Base-by-base conservation (phyloP, 2,113 vertebrate species). In the Maylandia zebra region DNA sequence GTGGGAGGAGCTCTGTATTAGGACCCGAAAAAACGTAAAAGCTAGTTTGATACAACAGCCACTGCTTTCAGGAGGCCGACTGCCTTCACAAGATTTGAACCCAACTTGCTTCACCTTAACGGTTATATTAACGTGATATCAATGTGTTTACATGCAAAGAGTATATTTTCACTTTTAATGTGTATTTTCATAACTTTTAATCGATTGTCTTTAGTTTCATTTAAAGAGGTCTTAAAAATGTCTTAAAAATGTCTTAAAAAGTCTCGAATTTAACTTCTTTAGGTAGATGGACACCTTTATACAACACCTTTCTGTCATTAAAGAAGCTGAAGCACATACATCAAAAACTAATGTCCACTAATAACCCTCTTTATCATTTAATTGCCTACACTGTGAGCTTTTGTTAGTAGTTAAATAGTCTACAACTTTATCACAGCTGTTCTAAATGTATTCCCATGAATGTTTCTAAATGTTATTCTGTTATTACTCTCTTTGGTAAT, bases 301-400 rank as follows among this genome's bases (percentile, higher is more conserved):
- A 30, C 6, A 8, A 12, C 10, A 57, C 50, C 38, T 84, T 83
- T 36, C 53, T 81, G n/a, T 66, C 10, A n/a, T 50, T 43, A 38
- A 38, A 69, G 34, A 69, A 69, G 61, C 61, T 69, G 14, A 69
- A 87, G 80, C 78, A 55, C 66, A 89, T 50, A 32, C 34, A 81
- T 52, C 11, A 34, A 86, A 88, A 88, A 83, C 59, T 69, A 11
- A 83, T 87, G 91, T 66, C 64, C 69, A 41, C 74, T 91, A 91
- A 91, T 85, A 88, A 76, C 64, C 56, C 79, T 89, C 78, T 56
- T 90, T 84, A 90, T 91, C 78, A 64, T 90, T 84, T 89, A 86
- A 87, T 81, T 89, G 83, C 83, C 24, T 32, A 5, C 1, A 10
- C 76, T 69, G 24, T 32, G n/a, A 84, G 82, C 83, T 80, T 83